Evolutionary conservation across 2,113 vertebrate genomes (phyloP).

Genomic region (Tetrao urogallus): DNA sequence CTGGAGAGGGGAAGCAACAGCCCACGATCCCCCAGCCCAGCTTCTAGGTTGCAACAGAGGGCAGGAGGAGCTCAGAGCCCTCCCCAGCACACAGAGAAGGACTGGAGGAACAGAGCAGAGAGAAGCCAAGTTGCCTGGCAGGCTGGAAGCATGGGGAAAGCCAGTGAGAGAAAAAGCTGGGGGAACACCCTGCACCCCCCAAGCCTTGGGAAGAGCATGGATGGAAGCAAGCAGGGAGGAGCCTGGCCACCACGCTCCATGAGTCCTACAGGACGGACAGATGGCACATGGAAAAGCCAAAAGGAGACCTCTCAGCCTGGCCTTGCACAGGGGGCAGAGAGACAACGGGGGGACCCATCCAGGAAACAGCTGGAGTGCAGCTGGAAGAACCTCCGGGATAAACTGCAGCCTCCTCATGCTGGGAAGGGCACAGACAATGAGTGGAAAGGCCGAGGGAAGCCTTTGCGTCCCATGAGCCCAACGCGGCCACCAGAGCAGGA

Average conservation of each 20-base stretch:
- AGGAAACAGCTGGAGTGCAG: not conserved
- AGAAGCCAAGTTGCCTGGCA: constrained; percentile 15
- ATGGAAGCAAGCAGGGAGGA: not conserved
- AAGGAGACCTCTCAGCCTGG: constrained; percentile 18
- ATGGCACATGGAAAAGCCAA: constrained; percentile 59
- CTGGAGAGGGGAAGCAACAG: constrained; percentile 19
- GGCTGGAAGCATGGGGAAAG: not conserved
- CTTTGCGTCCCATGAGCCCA: not conserved
- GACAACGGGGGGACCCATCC: not conserved
- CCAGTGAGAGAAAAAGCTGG: not conserved
- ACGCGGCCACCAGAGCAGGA: too few species aligned
- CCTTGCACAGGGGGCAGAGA: not conserved
- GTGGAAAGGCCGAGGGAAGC: constrained; percentile 56
- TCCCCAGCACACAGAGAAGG: not conserved
- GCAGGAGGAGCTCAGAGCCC: not conserved
- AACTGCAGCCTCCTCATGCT: not conserved
- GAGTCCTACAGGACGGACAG: not conserved
- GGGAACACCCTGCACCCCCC: not conserved
- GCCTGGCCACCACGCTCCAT: not conserved
- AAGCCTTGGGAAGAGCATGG: not conserved
- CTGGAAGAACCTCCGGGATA: constrained; percentile 47
- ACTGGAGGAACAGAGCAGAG: not conserved
- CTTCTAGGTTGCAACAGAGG: not conserved
- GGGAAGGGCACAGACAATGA: not conserved
- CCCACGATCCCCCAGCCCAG: not conserved